Conservation (phyloP, 2,113 vertebrate species). For the Cephalopterus ornatus region DNA sequence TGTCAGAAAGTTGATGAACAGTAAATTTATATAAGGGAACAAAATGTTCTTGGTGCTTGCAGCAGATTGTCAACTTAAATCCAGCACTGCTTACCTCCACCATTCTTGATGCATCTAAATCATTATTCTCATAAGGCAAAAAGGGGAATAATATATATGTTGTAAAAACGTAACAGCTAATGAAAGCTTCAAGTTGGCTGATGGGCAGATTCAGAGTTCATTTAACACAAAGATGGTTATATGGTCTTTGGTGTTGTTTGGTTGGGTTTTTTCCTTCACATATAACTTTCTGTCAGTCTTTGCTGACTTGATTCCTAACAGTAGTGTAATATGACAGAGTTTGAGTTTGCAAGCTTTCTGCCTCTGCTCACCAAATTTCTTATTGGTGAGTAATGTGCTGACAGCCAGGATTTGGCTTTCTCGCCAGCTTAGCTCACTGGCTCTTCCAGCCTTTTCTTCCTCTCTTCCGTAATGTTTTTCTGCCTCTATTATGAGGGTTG, state of each 20-base stretch:
- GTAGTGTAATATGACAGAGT: constrained; percentile 20
- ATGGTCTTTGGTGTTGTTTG: not conserved
- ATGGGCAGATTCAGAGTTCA: not conserved
- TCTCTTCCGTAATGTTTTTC: not conserved
- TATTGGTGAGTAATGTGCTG: constrained; percentile 69
- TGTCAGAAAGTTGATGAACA: not conserved
- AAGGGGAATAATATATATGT: not conserved
- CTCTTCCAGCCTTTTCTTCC: constrained; percentile 2
- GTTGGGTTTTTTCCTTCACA: not conserved
- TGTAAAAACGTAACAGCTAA: not conserved
- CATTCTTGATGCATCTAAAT: not conserved
- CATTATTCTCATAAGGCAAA: not conserved
- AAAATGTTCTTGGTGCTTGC: not conserved
- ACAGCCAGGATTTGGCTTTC: constrained; percentile 16
- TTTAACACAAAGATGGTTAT: not conserved
- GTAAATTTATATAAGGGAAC: not conserved
- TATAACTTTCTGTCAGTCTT: constrained; percentile 52
- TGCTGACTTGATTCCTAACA: constrained; percentile 39
- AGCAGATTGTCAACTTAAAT: not conserved
- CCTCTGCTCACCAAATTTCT: constrained; percentile 58
- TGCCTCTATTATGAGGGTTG: constrained; percentile 44
- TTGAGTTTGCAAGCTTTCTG: constrained; percentile 34
- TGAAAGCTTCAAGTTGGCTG: not conserved
- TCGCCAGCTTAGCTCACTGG: not conserved
- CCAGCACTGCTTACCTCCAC: not conserved